Percentiles rank a stretch among this genome's conserved stretches.
Evolutionary conservation across 2,797 vertebrate genomes (phyloP).

Genomic region (Trematomus bernacchii): DNA sequence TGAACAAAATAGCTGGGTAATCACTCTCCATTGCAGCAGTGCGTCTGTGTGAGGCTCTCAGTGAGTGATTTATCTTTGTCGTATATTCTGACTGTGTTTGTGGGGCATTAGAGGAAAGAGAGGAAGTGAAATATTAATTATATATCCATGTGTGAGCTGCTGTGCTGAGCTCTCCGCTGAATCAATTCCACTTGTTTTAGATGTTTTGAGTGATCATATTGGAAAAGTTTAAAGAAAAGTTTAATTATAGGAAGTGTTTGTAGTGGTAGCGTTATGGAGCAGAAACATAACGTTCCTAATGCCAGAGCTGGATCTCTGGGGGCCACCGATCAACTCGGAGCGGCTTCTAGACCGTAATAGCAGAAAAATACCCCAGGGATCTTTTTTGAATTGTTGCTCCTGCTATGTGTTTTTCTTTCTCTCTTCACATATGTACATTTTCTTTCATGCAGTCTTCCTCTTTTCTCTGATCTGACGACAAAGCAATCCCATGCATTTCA

Average conservation of each 20-base stretch:
- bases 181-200: conserved; percentile 40
- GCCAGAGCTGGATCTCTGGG: conserved; percentile 51
- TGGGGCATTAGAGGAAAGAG: conserved; percentile 32
- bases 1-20: conserved; percentile 8
- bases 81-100: conserved; percentile 40
- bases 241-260: conserved; percentile 32
- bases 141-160: conserved; percentile 46
- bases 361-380: conserved; percentile 45
- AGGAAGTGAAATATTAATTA: conserved; percentile 65
- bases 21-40: conserved; percentile 24
- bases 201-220: conserved; percentile 24
- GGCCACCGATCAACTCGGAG: conserved; percentile 45
- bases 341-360: conserved; percentile 47
- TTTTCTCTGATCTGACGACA: conserved; percentile 17
- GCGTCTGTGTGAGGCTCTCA: conserved; percentile 24
- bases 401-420: conserved; percentile 12
- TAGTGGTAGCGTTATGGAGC: conserved; percentile 11
- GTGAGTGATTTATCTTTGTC: conserved; percentile 42
- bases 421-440: conserved; percentile 14
- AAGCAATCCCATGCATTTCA: conserved; percentile 32
- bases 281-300: conserved; percentile 25
- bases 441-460: conserved; percentile 3
- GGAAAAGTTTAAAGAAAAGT: conserved; percentile 23
- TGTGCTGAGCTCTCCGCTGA: conserved; percentile 32
- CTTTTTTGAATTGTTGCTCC: conserved; percentile 42